Evolutionary conservation across 2,113 vertebrate species (phyloP), one percentile per base, ranked within the genome.

Genomic region (Alligator sinensis): DNA sequence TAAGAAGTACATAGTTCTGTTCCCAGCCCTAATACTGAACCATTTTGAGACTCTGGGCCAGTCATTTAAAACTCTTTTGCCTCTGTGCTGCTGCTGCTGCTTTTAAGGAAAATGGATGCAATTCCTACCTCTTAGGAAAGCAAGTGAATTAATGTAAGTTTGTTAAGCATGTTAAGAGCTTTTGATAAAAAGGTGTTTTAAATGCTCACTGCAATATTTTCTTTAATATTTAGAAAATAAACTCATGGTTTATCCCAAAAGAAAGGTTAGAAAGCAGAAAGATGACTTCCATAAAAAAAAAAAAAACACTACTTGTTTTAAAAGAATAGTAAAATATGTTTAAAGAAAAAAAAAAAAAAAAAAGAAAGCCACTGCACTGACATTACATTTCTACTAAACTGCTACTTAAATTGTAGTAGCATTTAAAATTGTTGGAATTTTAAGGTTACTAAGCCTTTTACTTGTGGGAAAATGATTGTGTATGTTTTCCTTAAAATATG

Each of bases 401-500:
- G 84, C 66, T 55, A 28, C 90, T 97, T 97, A 28, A 88, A 80
- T 95, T 90, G 90, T 92, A 92, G 84, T 89, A 97, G 64, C 62
- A 94, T 86, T 88, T 75, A 87, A 90, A 95, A 64, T n/a, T 77
- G 54, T 87, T 90, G 81, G 57, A 95, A 92, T 93, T 92, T 84
- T 96, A 93, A 94, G 90, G 38, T 6, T 89, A 58, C 54, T 25
- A 88, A 85, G 55, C 28, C 14, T 30, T 22, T 2, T 88, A 63
- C 80, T 92, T 84, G 62, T 79, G 82, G 15, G 27, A 66, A 79
- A 89, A 79, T 62, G 64, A 96, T 97, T 93, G 93, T 62, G 47
- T 92, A 89, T 82, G 47, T 94, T 96, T 96, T 96, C 97, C 90
- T 96, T 94, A 96, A 97, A 97, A 93, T 96, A 97, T 58, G 57